phyloP scores from a whole-genome alignment of 2,797 vertebrate genomes.

The Alouatta caraya region DNA sequence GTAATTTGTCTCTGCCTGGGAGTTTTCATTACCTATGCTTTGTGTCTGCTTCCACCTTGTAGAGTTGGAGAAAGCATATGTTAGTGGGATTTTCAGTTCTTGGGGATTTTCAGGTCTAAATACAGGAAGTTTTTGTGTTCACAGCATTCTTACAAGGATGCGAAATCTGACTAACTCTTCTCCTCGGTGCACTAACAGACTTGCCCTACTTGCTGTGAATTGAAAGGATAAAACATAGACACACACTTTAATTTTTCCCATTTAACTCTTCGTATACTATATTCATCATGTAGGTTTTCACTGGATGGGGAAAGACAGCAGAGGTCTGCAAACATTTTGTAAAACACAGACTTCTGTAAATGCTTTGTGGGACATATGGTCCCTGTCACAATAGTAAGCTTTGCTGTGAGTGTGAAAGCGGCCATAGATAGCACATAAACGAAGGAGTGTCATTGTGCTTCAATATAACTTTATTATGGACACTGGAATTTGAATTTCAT shows the following conservation, averaged over 20 bases:
- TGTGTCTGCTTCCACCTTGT: not conserved
- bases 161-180: not conserved
- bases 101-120: not conserved
- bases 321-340: not conserved
- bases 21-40: not conserved
- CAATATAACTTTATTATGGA: not conserved
- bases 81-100: not conserved
- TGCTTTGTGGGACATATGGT: not conserved
- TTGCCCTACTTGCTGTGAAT: not conserved
- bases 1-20: not conserved
- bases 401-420: not conserved
- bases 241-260: not conserved
- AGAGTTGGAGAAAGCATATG: not conserved
- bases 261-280: not conserved
- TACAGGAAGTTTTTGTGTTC: not conserved
- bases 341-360: not conserved
- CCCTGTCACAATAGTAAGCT: not conserved
- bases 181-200: rapidly evolving
- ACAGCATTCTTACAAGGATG: not conserved
- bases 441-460: not conserved
- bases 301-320: not conserved
- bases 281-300: not conserved
- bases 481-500: not conserved
- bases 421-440: not conserved
- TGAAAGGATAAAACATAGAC: not conserved